Percentiles rank a stretch among this genome's conserved stretches.
phyloP scores from a whole-genome alignment of 2,113 vertebrate genomes.

The Stercorarius parasiticus region DNA sequence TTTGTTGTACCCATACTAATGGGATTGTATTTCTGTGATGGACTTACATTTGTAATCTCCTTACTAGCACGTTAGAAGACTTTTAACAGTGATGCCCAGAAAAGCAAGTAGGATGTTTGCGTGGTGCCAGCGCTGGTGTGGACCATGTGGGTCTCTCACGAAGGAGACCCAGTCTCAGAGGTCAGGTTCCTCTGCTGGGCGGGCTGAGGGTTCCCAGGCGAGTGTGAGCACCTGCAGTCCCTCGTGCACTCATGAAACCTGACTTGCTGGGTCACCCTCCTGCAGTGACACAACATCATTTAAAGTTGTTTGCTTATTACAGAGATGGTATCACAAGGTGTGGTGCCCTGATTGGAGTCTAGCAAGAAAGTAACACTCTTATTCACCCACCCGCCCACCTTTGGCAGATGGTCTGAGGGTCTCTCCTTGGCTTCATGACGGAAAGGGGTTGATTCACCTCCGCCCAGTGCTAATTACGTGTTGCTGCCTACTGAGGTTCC shows the following conservation, averaged over 20 bases:
- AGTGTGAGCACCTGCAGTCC: neutral
- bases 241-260: neutral
- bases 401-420: slow-evolving; percentile 7
- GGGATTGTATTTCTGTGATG: neutral
- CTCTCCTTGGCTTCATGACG: neutral
- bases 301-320: slow-evolving; percentile 4
- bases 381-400: neutral
- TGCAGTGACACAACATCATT: neutral
- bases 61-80: neutral
- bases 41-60: neutral
- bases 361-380: slow-evolving; percentile 19
- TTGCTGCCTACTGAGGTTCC: slow-evolving; percentile 22
- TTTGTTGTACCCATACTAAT: neutral
- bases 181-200: accelerated
- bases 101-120: accelerated
- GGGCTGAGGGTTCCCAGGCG: neutral
- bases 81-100: neutral
- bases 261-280: slow-evolving; percentile 2
- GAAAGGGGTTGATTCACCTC: neutral
- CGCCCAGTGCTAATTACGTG: neutral
- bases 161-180: neutral
- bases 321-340: slow-evolving; percentile 36
- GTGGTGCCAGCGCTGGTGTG: neutral
- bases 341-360: slow-evolving; percentile 10
- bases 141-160: accelerated